phyloP scores from a whole-genome alignment of 2,797 vertebrate genomes.

The Crypturellus tataupa region DNA sequence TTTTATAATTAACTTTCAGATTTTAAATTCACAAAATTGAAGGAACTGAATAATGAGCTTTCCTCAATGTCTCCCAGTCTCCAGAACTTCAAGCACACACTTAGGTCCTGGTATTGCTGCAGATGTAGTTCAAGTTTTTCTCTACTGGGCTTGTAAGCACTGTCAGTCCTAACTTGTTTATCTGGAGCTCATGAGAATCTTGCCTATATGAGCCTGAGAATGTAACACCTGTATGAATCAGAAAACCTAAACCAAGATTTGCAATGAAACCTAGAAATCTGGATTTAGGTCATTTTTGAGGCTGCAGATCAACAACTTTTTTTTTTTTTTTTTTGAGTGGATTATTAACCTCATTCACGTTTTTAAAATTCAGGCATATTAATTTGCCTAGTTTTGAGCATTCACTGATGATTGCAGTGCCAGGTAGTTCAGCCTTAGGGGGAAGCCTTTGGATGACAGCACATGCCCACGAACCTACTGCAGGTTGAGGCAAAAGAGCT shows the following conservation, averaged over 20 bases:
- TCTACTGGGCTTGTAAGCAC: background rate
- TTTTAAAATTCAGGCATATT: background rate
- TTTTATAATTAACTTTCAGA: slow-evolving; percentile 34
- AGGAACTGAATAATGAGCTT: slow-evolving; percentile 1
- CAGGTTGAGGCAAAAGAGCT: background rate
- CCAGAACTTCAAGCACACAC: background rate
- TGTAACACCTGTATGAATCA: background rate
- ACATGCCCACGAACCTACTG: background rate
- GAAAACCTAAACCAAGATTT: background rate
- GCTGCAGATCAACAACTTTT: no score
- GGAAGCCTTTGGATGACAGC: background rate
- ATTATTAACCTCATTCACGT: background rate
- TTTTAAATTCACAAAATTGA: background rate
- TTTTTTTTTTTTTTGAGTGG: background rate
- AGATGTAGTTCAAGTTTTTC: background rate
- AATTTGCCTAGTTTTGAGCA: background rate
- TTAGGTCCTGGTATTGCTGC: background rate
- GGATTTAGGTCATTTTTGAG: background rate
- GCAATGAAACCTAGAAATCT: background rate
- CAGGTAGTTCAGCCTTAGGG: background rate
- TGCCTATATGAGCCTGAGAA: background rate
- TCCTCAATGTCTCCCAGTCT: background rate
- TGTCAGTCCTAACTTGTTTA: background rate
- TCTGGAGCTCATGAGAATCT: background rate
- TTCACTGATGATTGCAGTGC: background rate